phyloP scores from a whole-genome alignment of 1,140 invertebrate species.

The Cylas formicarius region DNA sequence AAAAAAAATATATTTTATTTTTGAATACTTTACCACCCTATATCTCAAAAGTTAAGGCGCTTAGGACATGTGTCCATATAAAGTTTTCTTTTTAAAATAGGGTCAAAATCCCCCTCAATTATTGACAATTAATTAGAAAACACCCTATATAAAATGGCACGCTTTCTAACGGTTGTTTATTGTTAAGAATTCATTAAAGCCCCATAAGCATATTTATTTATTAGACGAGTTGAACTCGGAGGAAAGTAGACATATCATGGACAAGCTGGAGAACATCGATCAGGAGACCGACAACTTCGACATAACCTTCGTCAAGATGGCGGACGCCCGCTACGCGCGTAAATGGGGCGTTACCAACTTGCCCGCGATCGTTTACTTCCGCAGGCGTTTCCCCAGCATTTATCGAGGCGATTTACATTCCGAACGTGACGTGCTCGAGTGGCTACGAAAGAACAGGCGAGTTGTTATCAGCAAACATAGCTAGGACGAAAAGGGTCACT shows the following conservation, averaged over 20 bases:
- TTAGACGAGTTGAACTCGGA: constrained; percentile 71
- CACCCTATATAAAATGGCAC: constrained; percentile 4
- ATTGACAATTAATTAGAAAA: background rate
- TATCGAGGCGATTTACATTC: constrained; percentile 80
- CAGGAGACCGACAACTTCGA: constrained; percentile 89
- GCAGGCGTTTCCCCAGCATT: constrained; percentile 90
- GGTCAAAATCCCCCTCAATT: background rate
- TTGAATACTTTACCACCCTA: too few species aligned
- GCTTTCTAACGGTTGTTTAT: too few species aligned
- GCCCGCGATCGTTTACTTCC: constrained; percentile 87
- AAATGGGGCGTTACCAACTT: constrained; percentile 93
- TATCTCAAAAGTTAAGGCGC: too few species aligned
- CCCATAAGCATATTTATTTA: constrained; percentile 27
- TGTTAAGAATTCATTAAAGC: too few species aligned
- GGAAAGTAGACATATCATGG: constrained; percentile 71
- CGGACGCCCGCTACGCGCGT: constrained; percentile 80
- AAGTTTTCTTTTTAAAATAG: background rate
- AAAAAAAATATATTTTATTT: too few species aligned
- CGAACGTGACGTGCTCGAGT: constrained; percentile 85
- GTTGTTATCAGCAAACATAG: too few species aligned
- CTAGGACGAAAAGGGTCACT: too few species aligned
- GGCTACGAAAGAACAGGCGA: constrained; percentile 80
- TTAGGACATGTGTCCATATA: too few species aligned
- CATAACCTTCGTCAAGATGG: constrained; percentile 93
- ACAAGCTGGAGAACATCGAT: constrained; percentile 86